A percentile compares a stretch with the other conserved stretches of the same genome.
Evolutionary conservation across 2,797 vertebrate genomes (phyloP).

Genomic region (Muraenolepis orangiensis): DNA sequence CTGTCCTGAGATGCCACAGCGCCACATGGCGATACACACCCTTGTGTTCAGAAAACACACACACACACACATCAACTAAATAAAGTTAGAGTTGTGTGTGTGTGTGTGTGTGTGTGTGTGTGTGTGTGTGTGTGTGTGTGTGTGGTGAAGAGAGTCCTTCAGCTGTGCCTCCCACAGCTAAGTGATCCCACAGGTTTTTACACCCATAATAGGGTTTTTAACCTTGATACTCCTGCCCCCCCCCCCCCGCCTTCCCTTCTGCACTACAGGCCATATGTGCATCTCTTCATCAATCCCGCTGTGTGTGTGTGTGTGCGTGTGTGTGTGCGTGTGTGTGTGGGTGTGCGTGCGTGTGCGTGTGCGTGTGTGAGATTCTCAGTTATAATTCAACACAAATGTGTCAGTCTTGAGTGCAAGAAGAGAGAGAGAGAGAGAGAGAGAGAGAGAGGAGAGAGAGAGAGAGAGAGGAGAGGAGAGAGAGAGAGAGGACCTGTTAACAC

Average conservation of each 20-base stretch:
- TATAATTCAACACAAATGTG: too few relatives aligned
- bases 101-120: too few relatives aligned
- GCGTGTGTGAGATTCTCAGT: neutral
- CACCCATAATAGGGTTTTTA: slow-evolving; percentile 1
- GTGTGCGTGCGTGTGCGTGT: neutral
- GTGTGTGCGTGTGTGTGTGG: too few relatives aligned
- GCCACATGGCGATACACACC: neutral
- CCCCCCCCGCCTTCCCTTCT: too few relatives aligned
- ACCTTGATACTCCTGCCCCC: neutral
- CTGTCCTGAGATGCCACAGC: neutral
- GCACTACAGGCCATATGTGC: neutral
- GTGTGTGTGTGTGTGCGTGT: too few relatives aligned
- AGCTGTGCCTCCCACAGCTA: neutral
- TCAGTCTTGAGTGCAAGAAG: neutral
- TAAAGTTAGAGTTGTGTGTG: too few relatives aligned
- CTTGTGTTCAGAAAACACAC: neutral
- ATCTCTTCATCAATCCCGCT: neutral
- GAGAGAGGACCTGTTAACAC: slow-evolving; percentile 29
- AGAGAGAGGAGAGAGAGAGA: neutral
- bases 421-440: neutral
- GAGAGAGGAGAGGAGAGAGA: neutral
- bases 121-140: too few relatives aligned
- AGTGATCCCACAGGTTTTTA: slow-evolving; percentile 6
- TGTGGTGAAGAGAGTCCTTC: neutral
- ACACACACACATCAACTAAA: neutral